Percentiles rank a stretch among this genome's conserved stretches.
These are phyloP conservation scores for Solen grandis DNA, from an alignment of 1,140 invertebrate species.

Conservation along the genomic window DNA sequence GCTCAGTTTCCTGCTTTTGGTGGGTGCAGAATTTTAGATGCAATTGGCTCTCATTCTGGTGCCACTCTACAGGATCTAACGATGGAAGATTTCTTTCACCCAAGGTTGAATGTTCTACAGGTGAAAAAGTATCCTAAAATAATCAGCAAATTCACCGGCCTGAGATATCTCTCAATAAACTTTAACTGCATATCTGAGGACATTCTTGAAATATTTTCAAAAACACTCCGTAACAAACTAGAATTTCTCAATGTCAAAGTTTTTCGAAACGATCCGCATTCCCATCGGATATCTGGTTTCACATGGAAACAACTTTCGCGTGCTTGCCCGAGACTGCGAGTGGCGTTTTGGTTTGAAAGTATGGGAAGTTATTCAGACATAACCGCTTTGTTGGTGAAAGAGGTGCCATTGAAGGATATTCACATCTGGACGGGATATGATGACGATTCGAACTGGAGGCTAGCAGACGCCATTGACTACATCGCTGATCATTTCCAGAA, in stretches of 20 bases:
- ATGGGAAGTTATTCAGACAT: conserved; percentile 50
- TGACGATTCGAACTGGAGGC: conserved; percentile 55
- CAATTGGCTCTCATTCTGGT: conserved; percentile 42
- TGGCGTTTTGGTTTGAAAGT: conserved; percentile 55
- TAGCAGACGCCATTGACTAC: conserved; percentile 45
- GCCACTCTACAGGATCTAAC: conserved; percentile 31
- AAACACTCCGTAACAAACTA: conserved; percentile 46
- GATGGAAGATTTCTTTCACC: conserved; percentile 60
- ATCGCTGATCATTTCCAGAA: conserved; percentile 38
- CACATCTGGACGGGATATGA: conserved; percentile 58
- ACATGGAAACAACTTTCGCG: conserved; percentile 46
- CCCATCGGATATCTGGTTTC: conserved; percentile 43
- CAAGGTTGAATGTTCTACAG: conserved; percentile 25
- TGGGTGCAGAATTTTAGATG: conserved; percentile 57
- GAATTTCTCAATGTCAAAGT: conserved; percentile 52
- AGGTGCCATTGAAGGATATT: conserved; percentile 56
- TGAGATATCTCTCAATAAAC: conserved; percentile 54
- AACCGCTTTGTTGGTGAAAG: conserved; percentile 50
- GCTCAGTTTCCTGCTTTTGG: conserved; percentile 53
- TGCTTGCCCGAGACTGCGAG: conserved; percentile 50
- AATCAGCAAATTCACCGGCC: conserved; percentile 46
- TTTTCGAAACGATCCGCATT: conserved; percentile 55
- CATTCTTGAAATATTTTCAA: conserved; percentile 50
- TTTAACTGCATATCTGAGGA: conserved; percentile 58
- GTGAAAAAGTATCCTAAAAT: conserved; percentile 49